phyloP scores from a whole-genome alignment of 2,888 invertebrate species.

The Limnephilus lunatus region DNA sequence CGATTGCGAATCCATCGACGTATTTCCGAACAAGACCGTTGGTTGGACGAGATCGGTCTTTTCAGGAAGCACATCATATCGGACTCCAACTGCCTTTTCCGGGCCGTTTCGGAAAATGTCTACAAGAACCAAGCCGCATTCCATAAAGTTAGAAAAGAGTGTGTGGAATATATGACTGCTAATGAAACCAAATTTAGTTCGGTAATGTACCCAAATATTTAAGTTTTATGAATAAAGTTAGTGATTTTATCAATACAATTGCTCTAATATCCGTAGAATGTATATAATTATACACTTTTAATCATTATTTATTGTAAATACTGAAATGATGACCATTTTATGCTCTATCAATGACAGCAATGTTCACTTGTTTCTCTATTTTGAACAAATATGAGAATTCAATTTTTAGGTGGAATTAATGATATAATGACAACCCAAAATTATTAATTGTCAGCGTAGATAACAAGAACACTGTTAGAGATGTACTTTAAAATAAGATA shows the following conservation, averaged over 20 bases:
- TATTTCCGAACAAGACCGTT: constrained; percentile 81
- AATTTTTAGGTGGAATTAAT: not conserved
- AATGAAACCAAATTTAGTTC: constrained; percentile 49
- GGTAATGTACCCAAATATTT: constrained; percentile 38
- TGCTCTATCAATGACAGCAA: not conserved
- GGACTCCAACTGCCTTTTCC: constrained; percentile 92
- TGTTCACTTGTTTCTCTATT: not conserved
- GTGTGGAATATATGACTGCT: constrained; percentile 83
- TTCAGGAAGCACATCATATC: constrained; percentile 92
- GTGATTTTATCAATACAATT: not conserved
- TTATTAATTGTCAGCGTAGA: not conserved
- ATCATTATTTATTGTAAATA: not conserved
- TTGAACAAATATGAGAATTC: not conserved
- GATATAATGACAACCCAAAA: not conserved
- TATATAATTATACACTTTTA: not conserved
- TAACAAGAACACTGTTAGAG: not conserved
- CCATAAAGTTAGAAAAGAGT: constrained; percentile 84
- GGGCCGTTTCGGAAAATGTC: constrained; percentile 92
- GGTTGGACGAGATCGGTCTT: constrained; percentile 87
- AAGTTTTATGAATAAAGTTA: not conserved
- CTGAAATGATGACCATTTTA: not conserved
- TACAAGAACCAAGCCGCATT: constrained; percentile 84
- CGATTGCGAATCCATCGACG: constrained; percentile 73
- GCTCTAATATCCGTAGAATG: not conserved
- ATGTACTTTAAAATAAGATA: not conserved